Evolutionary conservation across 2,113 vertebrate genomes (phyloP), one percentile per base, ranked within the genome.

Genomic region (Scomber japonicus): DNA sequence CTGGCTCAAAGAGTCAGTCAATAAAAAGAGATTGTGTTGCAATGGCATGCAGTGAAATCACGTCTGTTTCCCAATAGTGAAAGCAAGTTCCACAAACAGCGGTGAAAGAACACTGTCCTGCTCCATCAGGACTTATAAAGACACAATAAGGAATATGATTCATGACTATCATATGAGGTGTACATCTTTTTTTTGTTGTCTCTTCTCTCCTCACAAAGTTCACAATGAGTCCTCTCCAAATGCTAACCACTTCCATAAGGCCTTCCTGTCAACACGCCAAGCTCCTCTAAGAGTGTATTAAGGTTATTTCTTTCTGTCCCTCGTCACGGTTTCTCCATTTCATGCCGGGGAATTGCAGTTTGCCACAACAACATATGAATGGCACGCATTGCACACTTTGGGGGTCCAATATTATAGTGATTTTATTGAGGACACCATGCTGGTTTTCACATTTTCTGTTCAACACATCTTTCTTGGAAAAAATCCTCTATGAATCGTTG

Each of bases 161-260:
- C 3, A 77, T 56, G 61, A 55, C 48, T 54, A 45, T 68, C 24
- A 50, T 16, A 11, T 66, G 53, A 67, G 57, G 2, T 35, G 51
- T 14, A 30, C 53, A 75, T 65, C 76, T 24, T 40, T 13, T 75
- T 19, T 17, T 35, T 40, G 7, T 61, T 53, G 69, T 73, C 46
- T 30, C 16, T 69, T 48, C 40, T 55, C 27, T 40, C 35, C 9
- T 50, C n/a, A 44, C 27, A 51, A 13, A 63, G 54, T 63, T 73
- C 62, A 62, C 31, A 10, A 19, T 44, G 51, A 59, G 59, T 71
- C 66, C 50, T 53, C 5, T 60, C n/a, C 55, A 51, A 63, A 64
- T 30, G 15, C 30, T 82, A 66, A 86, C 24, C 48, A 55, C 5
- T 61, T 74, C 79, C 83, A 78, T 51, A 74, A 67, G 48, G 17